Conservation (phyloP, 2,888 invertebrate genomes). For the Drosophila engyochracea region DNA sequence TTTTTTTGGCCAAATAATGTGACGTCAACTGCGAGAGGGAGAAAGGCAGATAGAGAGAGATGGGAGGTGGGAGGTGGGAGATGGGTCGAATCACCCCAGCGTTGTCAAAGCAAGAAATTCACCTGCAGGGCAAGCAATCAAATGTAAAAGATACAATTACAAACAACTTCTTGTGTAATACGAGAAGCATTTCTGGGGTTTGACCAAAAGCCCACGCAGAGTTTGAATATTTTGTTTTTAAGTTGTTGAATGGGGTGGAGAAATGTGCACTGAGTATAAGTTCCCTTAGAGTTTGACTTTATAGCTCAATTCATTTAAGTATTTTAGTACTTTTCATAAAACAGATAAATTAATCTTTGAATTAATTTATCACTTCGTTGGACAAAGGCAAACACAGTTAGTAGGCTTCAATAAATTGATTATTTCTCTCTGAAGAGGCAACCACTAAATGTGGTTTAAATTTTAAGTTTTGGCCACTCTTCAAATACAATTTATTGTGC, state of each 20-base stretch:
- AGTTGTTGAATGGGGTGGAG: too few relatives aligned
- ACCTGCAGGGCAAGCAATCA: constrained; percentile 71
- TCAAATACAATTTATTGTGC: not conserved
- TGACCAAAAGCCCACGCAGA: constrained; percentile 40
- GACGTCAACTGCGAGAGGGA: constrained; percentile 48
- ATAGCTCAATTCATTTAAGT: not conserved
- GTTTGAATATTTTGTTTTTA: not conserved
- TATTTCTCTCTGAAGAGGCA: not conserved
- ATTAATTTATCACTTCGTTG: not conserved
- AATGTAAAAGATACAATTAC: constrained; percentile 74
- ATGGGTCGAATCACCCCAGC: not conserved
- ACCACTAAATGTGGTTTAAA: not conserved
- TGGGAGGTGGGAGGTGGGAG: not conserved
- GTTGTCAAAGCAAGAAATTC: constrained; percentile 49
- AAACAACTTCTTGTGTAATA: constrained; percentile 63
- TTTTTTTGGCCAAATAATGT: constrained; percentile 20
- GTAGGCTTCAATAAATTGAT: not conserved
- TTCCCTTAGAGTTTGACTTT: not conserved
- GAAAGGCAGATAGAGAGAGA: not conserved
- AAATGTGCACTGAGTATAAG: not conserved
- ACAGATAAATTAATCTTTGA: not conserved
- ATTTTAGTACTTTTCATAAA: not conserved
- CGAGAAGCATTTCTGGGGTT: constrained; percentile 53
- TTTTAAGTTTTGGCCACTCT: not conserved
- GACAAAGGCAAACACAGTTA: not conserved